Conservation (phyloP, 2,113 vertebrate species). For the Plestiodon gilberti region DNA sequence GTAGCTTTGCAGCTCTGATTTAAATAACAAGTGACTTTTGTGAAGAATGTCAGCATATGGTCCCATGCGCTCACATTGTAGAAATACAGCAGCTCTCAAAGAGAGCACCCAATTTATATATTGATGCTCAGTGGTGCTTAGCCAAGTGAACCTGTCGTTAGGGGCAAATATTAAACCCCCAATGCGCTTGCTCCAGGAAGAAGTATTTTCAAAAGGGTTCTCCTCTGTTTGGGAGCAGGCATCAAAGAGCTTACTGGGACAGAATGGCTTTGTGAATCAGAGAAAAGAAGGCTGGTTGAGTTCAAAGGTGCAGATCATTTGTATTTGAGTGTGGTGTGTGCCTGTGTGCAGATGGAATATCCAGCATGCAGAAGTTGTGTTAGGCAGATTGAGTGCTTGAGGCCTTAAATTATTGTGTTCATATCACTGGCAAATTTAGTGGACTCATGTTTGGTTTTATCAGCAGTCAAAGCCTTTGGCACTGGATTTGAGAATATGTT, state of each 20-base stretch:
- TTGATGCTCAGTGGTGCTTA: conserved; percentile 68
- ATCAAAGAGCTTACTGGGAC: neutral
- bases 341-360: neutral
- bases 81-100: conserved; percentile 63
- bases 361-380: neutral
- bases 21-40: conserved; percentile 77
- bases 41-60: conserved; percentile 68
- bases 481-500: conserved; percentile 28
- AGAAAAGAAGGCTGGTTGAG: conserved; percentile 22
- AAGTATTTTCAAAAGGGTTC: conserved; percentile 52
- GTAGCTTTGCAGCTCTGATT: conserved; percentile 73
- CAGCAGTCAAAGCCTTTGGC: neutral
- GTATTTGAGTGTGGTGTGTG: conserved; percentile 47
- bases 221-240: conserved; percentile 46
- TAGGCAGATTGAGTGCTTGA: conserved; percentile 19
- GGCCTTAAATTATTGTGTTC: conserved; percentile 31
- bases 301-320: conserved; percentile 48
- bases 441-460: conserved; percentile 9
- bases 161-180: conserved; percentile 64
- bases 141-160: conserved; percentile 59
- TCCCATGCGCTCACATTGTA: conserved; percentile 63
- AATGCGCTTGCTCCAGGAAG: conserved; percentile 28
- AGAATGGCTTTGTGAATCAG: conserved; percentile 24
- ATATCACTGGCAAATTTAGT: conserved; percentile 11
- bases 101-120: conserved; percentile 58